These are phyloP conservation scores for Amblyopsis hoosieri DNA, from an alignment of 2,797 vertebrate species.

Conservation along the genomic window DNA sequence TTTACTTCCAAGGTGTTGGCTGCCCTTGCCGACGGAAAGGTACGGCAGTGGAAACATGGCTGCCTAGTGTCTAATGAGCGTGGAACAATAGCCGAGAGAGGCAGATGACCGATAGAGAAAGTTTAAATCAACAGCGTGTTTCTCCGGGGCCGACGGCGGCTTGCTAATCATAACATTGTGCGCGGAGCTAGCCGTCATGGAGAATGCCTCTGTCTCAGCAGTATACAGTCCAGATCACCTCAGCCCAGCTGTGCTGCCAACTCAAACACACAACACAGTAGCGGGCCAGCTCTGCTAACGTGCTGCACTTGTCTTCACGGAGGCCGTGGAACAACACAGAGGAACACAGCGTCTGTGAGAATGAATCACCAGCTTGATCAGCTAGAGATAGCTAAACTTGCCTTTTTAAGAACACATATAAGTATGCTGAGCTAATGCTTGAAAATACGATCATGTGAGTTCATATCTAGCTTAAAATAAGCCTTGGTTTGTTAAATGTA, in stretches of 20 bases:
- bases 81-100: constrained; percentile 46
- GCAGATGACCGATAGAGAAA: constrained; percentile 64
- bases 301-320: too few species aligned
- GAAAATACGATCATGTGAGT: too few species aligned
- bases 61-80: constrained; percentile 38
- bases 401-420: too few species aligned
- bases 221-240: constrained; percentile 26
- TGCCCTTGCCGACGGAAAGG: constrained; percentile 23
- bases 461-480: too few species aligned
- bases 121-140: constrained; percentile 69
- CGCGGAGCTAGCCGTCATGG: too few species aligned
- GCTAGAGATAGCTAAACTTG: too few species aligned
- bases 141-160: constrained; percentile 45
- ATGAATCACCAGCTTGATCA: too few species aligned
- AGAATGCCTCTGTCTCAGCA: background rate
- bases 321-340: too few species aligned
- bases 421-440: too few species aligned
- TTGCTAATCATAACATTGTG: constrained; percentile 49
- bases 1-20: constrained; percentile 69
- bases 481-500: too few species aligned
- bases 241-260: constrained; percentile 35
- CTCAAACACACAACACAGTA: constrained; percentile 43
- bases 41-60: constrained; percentile 50
- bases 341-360: too few species aligned
- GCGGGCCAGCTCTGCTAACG: constrained; percentile 1